Conservation (phyloP, 1,140 invertebrate species). For the Andricus grossulariae region DNA sequence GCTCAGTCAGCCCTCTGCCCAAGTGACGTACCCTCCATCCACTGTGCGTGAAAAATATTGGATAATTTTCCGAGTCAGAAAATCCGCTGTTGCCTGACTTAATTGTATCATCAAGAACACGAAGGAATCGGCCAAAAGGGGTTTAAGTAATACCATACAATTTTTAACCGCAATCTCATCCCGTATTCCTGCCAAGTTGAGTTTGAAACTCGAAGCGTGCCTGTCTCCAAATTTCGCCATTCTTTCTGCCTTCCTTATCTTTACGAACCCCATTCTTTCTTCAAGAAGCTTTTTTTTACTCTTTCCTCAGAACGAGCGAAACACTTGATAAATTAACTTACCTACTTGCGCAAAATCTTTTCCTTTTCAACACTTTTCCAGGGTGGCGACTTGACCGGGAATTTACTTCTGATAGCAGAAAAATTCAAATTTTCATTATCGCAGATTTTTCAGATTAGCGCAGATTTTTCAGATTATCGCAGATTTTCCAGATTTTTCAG, state of each 20-base stretch:
- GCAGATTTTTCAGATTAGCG: too few relatives aligned
- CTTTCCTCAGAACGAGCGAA: too few relatives aligned
- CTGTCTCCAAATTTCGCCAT: constrained; percentile 27
- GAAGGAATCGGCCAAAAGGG: constrained; percentile 59
- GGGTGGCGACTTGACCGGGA: too few relatives aligned
- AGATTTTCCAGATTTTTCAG: too few relatives aligned
- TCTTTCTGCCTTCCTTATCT: constrained; percentile 32
- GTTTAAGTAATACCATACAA: constrained; percentile 72
- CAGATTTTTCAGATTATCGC: too few relatives aligned
- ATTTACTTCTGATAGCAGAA: too few relatives aligned
- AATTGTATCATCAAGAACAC: constrained; percentile 76
- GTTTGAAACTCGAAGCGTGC: constrained; percentile 51
- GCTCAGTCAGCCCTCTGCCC: constrained; percentile 35
- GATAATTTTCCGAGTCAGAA: constrained; percentile 74
- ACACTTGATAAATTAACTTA: too few relatives aligned
- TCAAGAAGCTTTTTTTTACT: background rate
- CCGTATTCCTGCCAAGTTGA: constrained; percentile 56
- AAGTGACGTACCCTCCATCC: constrained; percentile 57
- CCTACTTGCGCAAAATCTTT: too few relatives aligned
- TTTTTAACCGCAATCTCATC: constrained; percentile 75
- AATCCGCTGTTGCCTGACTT: constrained; percentile 69
- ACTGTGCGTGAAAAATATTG: constrained; percentile 71
- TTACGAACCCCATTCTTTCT: background rate
- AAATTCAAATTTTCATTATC: too few relatives aligned
- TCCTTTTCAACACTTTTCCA: too few relatives aligned